Evolutionary conservation across 2,888 invertebrate genomes (phyloP).

Genomic region (Prionchulus punctatus): DNA sequence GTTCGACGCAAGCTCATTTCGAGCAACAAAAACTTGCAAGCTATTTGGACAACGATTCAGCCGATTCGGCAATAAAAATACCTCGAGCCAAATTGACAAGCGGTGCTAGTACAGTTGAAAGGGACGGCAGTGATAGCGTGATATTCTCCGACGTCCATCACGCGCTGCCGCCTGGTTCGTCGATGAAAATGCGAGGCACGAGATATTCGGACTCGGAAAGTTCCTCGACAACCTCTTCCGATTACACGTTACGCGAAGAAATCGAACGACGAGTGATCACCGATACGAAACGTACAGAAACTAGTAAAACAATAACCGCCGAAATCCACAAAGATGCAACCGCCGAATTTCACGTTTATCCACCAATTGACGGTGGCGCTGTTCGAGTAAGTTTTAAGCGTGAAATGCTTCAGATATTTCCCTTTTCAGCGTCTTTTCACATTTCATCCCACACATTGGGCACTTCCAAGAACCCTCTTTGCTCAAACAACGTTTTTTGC

Average conservation of each 20-base stretch:
- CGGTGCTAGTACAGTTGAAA: conserved; percentile 9
- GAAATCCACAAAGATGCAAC: conserved; percentile 19
- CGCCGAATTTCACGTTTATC: conserved; percentile 16
- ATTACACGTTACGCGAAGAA: conserved; percentile 26
- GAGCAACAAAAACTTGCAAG: neutral
- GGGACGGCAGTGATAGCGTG: conserved; percentile 12
- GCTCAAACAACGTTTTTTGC: too few species aligned
- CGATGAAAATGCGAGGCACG: neutral
- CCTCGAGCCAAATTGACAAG: conserved; percentile 26
- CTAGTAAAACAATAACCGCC: conserved; percentile 24
- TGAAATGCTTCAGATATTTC: too few species aligned
- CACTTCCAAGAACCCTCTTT: too few species aligned
- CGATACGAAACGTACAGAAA: conserved; percentile 27
- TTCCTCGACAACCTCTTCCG: conserved; percentile 20
- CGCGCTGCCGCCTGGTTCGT: neutral
- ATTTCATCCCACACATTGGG: too few species aligned
- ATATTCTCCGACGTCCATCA: conserved; percentile 4
- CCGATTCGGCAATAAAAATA: conserved; percentile 22
- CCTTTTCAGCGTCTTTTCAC: too few species aligned
- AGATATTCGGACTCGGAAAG: conserved; percentile 14
- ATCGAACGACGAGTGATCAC: conserved; percentile 26
- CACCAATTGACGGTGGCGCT: too few species aligned
- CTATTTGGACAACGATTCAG: conserved; percentile 5
- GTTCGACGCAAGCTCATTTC: neutral
- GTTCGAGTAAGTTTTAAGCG: too few species aligned